Base-by-base conservation (phyloP, 1,140 invertebrate genomes). In the Rhopalosiphum maidis region DNA sequence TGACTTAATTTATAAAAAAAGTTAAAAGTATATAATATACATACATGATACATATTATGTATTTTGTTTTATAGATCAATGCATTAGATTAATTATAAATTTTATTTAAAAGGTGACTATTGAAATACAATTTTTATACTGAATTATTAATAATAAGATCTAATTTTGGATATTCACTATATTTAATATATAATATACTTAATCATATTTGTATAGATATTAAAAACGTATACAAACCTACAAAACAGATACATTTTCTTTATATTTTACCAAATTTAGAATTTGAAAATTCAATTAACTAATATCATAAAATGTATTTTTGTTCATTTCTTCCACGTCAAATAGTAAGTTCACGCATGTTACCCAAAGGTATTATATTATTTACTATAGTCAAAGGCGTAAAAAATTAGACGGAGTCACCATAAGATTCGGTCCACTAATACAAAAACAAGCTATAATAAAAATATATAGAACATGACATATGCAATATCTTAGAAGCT, bases 291-390 rank as follows among this genome's bases (percentile, higher is more conserved):
- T 41, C 35, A 83, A 83, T 83, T 41, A 23, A 9, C 35, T 83
- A 83, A 37, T 37, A 41, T 83, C 37, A 41, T 37, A 41, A 83
- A 41, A 83, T 83, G 21, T 41, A 83, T 41, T 41, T 41, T 83
- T 35, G 35, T 37, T 83, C 37, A 83, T 41, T 83, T 83, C 8
- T 83, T 83, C 37, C 37, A 41, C 82, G 37, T 83, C 82, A 83
- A 83, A 83, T 35, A 83, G 22, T 21, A 83, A 83, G 82, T 83
- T 83, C 37, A 77, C n/a, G 60, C 60, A 77, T 21, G 15, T 35
- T 35, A n/a, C 60, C 60, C 60, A 77, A 77, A 77, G 60, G 60
- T 77, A 77, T 77, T 77, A 77, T 60, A 60, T 77, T 77, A 77
- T 77, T 35, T 21, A n/a, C 23, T n/a, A n/a, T 77, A 77, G 15